Evolutionary conservation across 2,113 vertebrate genomes (phyloP).

Genomic region (Mellivora capensis): DNA sequence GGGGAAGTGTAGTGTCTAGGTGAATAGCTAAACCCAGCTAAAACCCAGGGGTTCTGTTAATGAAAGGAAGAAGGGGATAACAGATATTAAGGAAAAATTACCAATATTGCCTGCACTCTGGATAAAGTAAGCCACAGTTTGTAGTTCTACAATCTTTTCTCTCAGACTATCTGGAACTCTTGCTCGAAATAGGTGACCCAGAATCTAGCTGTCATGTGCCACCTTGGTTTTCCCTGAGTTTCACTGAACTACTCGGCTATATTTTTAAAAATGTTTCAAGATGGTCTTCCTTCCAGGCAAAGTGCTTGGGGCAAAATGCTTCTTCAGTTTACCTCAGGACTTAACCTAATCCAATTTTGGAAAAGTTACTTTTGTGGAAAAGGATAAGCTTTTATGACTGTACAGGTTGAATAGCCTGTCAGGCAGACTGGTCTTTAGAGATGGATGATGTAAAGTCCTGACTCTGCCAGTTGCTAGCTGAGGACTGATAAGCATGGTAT

Average conservation of each 20-base stretch:
- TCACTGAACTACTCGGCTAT: not conserved
- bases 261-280: constrained; percentile 3
- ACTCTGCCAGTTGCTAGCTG: not conserved
- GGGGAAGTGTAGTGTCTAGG: not conserved
- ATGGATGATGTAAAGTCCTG: not conserved
- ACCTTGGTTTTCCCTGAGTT: not conserved
- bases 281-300: not conserved
- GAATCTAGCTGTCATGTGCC: not conserved
- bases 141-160: not conserved
- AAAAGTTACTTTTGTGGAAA: not conserved
- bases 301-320: not conserved
- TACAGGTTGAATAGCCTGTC: not conserved
- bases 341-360: not conserved
- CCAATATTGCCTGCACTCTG: not conserved
- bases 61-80: not conserved
- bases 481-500: not conserved
- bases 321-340: not conserved
- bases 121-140: not conserved
- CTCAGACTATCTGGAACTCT: not conserved
- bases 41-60: not conserved
- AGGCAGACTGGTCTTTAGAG: not conserved
- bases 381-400: not conserved
- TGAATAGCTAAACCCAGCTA: not conserved
- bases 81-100: not conserved
- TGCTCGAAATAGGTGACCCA: not conserved